Evolutionary conservation across 2,797 vertebrate species (phyloP).

Genomic region (Tapera naevia): DNA sequence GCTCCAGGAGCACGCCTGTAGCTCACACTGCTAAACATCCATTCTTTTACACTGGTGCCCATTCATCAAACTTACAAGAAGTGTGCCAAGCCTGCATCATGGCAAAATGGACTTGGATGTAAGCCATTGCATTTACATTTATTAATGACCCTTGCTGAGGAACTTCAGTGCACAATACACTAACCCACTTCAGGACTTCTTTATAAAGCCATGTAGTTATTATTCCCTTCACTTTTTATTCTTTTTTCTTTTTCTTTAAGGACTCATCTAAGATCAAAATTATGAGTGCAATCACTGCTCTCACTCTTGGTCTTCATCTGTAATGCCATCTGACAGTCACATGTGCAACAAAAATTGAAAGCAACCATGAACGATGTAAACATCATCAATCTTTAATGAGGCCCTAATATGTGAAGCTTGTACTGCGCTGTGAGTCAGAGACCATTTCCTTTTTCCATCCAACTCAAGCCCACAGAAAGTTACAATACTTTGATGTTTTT

Average conservation of each 20-base stretch:
- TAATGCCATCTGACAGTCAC: slow-evolving; percentile 20
- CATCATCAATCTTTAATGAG: slow-evolving; percentile 25
- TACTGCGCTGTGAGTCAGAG: neutral
- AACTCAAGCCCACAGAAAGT: neutral
- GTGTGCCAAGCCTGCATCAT: neutral
- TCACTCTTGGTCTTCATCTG: neutral
- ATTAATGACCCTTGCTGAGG: neutral
- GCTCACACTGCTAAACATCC: neutral
- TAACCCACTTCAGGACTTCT: neutral
- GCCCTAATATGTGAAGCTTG: neutral
- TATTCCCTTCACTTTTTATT: rapidly evolving
- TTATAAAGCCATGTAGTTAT: neutral
- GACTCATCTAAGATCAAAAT: neutral
- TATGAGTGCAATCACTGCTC: neutral
- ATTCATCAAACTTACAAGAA: neutral
- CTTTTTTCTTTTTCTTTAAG: neutral
- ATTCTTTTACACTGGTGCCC: neutral
- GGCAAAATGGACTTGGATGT: neutral
- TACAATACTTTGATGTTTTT: neutral
- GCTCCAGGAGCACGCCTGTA: neutral
- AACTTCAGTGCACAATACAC: neutral
- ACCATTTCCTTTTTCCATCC: neutral
- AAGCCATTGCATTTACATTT: neutral
- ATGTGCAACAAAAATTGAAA: slow-evolving; percentile 25
- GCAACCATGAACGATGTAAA: neutral